phyloP scores from a whole-genome alignment of 2,888 invertebrate species.

The Melolontha melolontha region DNA sequence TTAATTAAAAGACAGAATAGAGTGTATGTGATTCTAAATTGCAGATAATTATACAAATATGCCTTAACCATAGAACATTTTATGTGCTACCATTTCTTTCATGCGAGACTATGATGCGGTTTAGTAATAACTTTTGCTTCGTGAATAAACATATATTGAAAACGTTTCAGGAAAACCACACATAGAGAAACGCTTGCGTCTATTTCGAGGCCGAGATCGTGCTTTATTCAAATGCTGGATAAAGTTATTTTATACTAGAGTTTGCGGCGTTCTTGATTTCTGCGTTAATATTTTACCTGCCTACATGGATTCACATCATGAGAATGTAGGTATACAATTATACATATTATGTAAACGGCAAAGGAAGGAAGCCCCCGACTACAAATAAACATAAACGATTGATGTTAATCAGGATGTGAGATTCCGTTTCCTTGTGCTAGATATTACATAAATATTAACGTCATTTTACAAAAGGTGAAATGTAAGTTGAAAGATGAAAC shows the following conservation, averaged over 20 bases:
- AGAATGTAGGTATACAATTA: neutral
- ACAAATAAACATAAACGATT: neutral
- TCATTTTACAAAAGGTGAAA: too few relatives aligned
- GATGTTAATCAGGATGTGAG: neutral
- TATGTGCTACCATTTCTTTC: neutral
- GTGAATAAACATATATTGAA: neutral
- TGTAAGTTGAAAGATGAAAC: too few relatives aligned
- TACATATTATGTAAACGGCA: neutral
- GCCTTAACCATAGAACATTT: too few relatives aligned
- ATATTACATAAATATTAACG: too few relatives aligned
- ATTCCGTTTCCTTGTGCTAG: too few relatives aligned
- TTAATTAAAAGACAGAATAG: too few relatives aligned
- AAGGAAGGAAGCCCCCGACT: conserved; percentile 3
- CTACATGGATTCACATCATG: neutral
- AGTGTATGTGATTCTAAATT: too few relatives aligned
- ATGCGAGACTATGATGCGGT: neutral
- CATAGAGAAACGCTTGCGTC: neutral
- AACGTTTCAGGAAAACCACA: conserved; percentile 6
- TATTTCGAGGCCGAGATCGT: conserved; percentile 26
- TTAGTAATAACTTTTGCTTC: conserved; percentile 7
- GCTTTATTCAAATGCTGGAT: conserved; percentile 19
- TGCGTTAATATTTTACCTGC: conserved; percentile 14
- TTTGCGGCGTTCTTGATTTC: conserved; percentile 13
- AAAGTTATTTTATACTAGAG: conserved; percentile 24
- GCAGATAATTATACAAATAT: too few relatives aligned